Evolutionary conservation across 2,888 invertebrate genomes (phyloP).

Genomic region (Geotrupes spiniger): DNA sequence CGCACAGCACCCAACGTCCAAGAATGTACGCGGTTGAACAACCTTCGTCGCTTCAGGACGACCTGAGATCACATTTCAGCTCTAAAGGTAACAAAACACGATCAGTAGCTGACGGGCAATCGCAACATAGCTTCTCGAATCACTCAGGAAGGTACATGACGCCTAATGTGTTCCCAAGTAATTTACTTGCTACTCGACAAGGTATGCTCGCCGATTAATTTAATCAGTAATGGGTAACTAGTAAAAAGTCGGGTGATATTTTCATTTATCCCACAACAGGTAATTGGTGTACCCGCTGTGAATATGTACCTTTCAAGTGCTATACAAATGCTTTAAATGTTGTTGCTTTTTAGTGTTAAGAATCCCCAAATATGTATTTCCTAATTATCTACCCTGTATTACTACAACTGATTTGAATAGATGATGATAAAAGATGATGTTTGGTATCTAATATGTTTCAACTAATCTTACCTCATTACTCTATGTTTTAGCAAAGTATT

Average conservation of each 20-base stretch:
- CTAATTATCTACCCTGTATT: no score
- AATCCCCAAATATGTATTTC: no score
- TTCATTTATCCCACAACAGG: no score
- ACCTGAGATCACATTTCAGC: constrained; percentile 71
- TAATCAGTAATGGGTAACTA: neutral
- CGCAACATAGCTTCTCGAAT: constrained; percentile 85
- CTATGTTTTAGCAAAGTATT: no score
- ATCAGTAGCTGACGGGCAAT: constrained; percentile 85
- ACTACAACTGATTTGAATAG: no score
- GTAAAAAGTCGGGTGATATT: neutral
- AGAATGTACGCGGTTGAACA: constrained; percentile 76
- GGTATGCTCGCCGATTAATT: constrained; percentile 45
- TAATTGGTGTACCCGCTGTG: no score
- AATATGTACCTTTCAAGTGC: no score
- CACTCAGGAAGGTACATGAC: constrained; percentile 74
- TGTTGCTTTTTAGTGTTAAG: no score
- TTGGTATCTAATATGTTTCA: no score
- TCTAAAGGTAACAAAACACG: constrained; percentile 62
- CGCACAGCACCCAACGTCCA: constrained; percentile 84
- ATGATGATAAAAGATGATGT: no score
- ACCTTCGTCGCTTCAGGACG: constrained; percentile 63
- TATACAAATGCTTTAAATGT: no score
- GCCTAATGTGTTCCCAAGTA: constrained; percentile 64
- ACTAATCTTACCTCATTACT: no score
- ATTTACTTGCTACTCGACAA: constrained; percentile 73